Percentiles rank a stretch among this genome's conserved stretches.
phyloP scores from a whole-genome alignment of 2,888 invertebrate genomes.

The Aromia moschata region DNA sequence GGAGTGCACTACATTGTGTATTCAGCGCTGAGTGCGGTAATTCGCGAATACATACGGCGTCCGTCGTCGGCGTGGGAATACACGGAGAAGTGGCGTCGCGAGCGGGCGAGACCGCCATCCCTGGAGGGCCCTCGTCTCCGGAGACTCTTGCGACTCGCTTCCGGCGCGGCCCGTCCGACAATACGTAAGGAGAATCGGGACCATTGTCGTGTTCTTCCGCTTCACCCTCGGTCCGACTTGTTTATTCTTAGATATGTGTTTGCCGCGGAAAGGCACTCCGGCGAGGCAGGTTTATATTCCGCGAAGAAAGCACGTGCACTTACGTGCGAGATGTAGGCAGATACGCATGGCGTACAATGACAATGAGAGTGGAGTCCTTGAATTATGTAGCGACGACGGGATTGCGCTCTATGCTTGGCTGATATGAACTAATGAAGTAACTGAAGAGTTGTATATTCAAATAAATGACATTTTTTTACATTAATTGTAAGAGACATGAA shows the following conservation, averaged over 20 bases:
- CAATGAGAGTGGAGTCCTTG: too few species aligned
- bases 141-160: constrained; percentile 25
- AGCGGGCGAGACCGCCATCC: constrained; percentile 13
- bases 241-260: background rate
- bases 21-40: constrained; percentile 16
- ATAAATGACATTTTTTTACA: too few species aligned
- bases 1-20: constrained; percentile 20
- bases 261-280: background rate
- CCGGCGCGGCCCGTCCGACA: constrained; percentile 24
- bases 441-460: too few species aligned
- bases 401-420: too few species aligned
- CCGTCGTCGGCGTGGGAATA: constrained; percentile 17
- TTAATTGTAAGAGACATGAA: too few species aligned
- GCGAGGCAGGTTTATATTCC: too few species aligned
- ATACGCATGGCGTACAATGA: too few species aligned
- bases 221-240: background rate
- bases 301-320: too few species aligned
- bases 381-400: too few species aligned
- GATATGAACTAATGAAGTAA: too few species aligned
- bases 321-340: too few species aligned
- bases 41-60: constrained; percentile 22
- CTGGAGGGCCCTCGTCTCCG: constrained; percentile 24
- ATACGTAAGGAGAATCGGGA: constrained; percentile 22
- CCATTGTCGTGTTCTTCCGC: constrained; percentile 5
- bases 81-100: constrained; percentile 7